Evolutionary conservation across 1,140 invertebrate genomes (phyloP).

Genomic region (Pissodes strobi): DNA sequence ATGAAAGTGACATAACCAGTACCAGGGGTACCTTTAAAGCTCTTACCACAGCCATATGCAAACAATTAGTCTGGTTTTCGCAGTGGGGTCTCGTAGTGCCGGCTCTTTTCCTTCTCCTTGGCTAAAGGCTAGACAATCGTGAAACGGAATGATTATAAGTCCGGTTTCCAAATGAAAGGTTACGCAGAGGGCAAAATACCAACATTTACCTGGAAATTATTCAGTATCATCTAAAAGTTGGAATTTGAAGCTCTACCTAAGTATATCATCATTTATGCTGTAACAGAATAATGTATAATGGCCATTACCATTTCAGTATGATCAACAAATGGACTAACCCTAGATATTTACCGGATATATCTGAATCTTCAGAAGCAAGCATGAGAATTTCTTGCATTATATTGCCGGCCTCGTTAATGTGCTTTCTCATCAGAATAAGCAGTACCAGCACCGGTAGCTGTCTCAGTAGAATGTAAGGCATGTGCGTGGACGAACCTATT

Average conservation of each 20-base stretch:
- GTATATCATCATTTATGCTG: too few species aligned
- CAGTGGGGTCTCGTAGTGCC: slow-evolving; percentile 53
- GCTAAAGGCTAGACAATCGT: slow-evolving; percentile 52
- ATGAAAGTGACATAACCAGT: not conserved
- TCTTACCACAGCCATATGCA: slow-evolving; percentile 59
- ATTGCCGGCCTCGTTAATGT: slow-evolving; percentile 51
- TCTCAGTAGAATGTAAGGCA: slow-evolving; percentile 48
- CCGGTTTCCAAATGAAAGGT: slow-evolving; percentile 60
- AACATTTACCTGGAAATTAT: slow-evolving; percentile 44
- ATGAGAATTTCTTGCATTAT: slow-evolving; percentile 57
- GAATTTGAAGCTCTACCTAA: too few species aligned
- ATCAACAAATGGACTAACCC: too few species aligned
- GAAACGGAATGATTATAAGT: slow-evolving; percentile 49
- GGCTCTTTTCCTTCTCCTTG: slow-evolving; percentile 54
- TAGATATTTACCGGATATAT: slow-evolving; percentile 59
- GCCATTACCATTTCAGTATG: too few species aligned
- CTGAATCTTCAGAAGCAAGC: slow-evolving; percentile 52
- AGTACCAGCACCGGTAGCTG: slow-evolving; percentile 56
- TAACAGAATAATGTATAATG: too few species aligned
- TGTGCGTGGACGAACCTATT: slow-evolving; percentile 53
- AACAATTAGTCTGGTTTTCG: slow-evolving; percentile 56
- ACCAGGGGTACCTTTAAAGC: not conserved
- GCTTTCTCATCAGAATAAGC: slow-evolving; percentile 52
- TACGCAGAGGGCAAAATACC: slow-evolving; percentile 59
- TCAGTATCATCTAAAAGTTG: not conserved